Evolutionary conservation across 1,140 invertebrate genomes (phyloP), one percentile per base, ranked within the genome.

Genomic region (Leptinotarsa lineolata): DNA sequence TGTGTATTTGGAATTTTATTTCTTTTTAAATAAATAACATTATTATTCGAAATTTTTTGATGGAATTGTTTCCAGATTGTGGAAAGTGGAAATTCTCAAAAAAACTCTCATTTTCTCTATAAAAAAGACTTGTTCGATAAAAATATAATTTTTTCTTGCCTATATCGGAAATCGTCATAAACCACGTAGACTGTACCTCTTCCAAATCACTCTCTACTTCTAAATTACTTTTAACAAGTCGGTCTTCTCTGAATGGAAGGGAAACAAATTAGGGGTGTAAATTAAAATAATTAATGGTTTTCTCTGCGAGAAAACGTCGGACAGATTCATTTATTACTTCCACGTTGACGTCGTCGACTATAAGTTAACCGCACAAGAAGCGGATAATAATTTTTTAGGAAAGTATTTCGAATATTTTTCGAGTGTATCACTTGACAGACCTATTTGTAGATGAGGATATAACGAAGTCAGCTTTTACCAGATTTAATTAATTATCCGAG

Each of bases 401-500:
- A 22, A 71, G 45, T 64, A 74, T 74, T 74, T 58, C 21, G 48
- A 70, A 65, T 61, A 68, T 24, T 68, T 58, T 67, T n/a, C 16
- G 63, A 60, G 72, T 74, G 70, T 64, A 68, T 72, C 63, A 68
- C 46, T 75, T 72, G 74, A 22, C 69, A 68, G 22, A 64, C 59
- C 74, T 72, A 75, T 75, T 75, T 72, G 74, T 75, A 66, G 71
- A 64, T 67, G 46, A 58, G 66, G 54, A 58, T 72, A 54, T 68
- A 44, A 72, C 58, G 44, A 72, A 44, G 63, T 65, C 70, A 64
- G 18, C 64, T 72, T 70, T 72, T 75, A 75, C 74, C 71, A 58
- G 44, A 64, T n/a, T 21, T 64, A 74, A 74, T 74, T 74, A 71
- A 74, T 74, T 68, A 74, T 72, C 61, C 69, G 54, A 67, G 66